phyloP scores from a whole-genome alignment of 2,797 vertebrate genomes.

The Huso huso region DNA sequence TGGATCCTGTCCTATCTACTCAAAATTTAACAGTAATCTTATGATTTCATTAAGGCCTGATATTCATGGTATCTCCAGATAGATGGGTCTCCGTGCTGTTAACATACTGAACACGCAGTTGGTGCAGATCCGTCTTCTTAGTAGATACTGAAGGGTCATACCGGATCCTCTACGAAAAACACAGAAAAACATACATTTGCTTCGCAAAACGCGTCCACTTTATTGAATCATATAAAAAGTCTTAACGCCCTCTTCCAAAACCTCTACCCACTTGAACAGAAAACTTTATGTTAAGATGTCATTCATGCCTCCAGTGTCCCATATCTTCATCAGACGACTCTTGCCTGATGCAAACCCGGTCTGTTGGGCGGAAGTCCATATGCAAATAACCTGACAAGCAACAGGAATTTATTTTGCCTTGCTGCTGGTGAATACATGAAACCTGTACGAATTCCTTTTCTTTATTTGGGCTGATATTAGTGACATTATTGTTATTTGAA shows the following conservation, averaged over 20 bases:
- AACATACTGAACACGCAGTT: conserved; percentile 43
- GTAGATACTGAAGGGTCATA: conserved; percentile 25
- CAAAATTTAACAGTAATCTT: conserved; percentile 34
- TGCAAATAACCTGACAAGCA: conserved; percentile 52
- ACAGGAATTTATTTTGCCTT: conserved; percentile 15
- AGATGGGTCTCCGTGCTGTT: conserved; percentile 40
- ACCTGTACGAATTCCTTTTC: no score
- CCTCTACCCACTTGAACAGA: conserved; percentile 23
- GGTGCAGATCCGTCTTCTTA: conserved; percentile 48
- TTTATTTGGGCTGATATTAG: no score
- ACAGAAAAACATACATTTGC: neutral
- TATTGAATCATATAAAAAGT: conserved; percentile 5
- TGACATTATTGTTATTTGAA: no score
- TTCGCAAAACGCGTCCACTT: conserved; percentile 12
- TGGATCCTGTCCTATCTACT: conserved; percentile 16
- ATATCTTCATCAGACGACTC: conserved; percentile 34
- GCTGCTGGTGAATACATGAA: neutral
- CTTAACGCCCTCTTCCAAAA: conserved; percentile 6
- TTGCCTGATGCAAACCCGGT: conserved; percentile 43
- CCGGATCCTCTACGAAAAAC: conserved; percentile 38
- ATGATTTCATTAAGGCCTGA: conserved; percentile 29
- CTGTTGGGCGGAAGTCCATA: conserved; percentile 57
- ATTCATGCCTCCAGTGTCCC: conserved; percentile 26
- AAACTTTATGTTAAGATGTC: conserved; percentile 38
- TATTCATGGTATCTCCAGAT: conserved; percentile 55